Conservation (phyloP, 2,888 invertebrate genomes). For the Aporophyla nigra region DNA sequence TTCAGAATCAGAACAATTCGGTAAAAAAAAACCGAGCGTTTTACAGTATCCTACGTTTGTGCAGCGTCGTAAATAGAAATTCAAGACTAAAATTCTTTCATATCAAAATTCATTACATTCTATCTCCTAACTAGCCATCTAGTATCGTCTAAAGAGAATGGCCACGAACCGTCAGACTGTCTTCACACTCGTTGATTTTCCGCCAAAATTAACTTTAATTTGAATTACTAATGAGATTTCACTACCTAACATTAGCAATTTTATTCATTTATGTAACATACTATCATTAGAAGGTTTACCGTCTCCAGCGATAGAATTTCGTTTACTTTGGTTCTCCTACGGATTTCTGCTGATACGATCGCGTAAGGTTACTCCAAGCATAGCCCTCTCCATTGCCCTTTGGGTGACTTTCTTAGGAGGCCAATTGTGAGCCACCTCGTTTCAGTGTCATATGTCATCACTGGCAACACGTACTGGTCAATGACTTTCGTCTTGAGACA, state of each 20-base stretch:
- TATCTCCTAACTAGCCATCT: not conserved
- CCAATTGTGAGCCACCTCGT: too few relatives aligned
- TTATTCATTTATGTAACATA: constrained; percentile 2
- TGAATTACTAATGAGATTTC: constrained; percentile 39
- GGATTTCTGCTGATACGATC: too few relatives aligned
- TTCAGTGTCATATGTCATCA: too few relatives aligned
- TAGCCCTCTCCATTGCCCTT: too few relatives aligned
- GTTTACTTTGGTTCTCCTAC: too few relatives aligned
- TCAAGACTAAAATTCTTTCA: not conserved
- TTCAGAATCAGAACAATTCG: too few relatives aligned
- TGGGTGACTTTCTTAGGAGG: too few relatives aligned
- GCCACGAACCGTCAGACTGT: not conserved
- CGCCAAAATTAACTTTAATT: constrained; percentile 30
- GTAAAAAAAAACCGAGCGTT: too few relatives aligned
- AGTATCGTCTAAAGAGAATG: constrained; percentile 26
- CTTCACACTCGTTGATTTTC: constrained; percentile 36
- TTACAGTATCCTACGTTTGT: too few relatives aligned
- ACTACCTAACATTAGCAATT: constrained; percentile 28
- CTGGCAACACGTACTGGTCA: too few relatives aligned
- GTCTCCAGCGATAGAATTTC: not conserved
- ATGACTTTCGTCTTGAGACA: too few relatives aligned
- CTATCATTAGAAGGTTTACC: not conserved
- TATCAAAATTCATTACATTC: not conserved
- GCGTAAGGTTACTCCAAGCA: too few relatives aligned
- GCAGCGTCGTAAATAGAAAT: not conserved